Conservation (phyloP, 2,797 vertebrate species). For the Loriculus beryllinus region DNA sequence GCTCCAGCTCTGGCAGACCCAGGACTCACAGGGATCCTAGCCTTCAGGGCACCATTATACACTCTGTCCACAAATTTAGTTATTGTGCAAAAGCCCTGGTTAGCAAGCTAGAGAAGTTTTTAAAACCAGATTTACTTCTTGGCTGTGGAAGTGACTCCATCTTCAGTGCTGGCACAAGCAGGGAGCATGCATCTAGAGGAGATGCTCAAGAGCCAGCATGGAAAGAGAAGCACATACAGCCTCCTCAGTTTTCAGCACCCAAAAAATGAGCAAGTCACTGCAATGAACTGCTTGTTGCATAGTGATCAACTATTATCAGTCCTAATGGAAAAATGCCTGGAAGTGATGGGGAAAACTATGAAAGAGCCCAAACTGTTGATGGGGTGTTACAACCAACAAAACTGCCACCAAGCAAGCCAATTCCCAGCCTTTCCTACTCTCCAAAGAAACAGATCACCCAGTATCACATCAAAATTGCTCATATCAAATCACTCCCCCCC, state of each 20-base stretch:
- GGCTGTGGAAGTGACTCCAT: background rate
- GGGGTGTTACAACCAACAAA: constrained; percentile 11
- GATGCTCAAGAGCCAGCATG: background rate
- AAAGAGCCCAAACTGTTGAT: background rate
- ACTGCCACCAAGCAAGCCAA: background rate
- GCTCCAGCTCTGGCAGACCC: accelerated
- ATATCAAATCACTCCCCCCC: background rate
- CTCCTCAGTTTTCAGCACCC: background rate
- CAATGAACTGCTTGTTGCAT: background rate
- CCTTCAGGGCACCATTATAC: background rate
- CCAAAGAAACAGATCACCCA: background rate
- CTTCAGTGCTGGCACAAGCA: background rate
- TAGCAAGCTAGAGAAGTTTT: background rate
- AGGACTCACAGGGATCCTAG: background rate
- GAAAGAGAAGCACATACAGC: background rate
- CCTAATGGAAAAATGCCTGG: constrained; percentile 18
- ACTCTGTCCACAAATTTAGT: background rate
- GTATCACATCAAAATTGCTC: background rate
- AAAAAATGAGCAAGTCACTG: background rate
- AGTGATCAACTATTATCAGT: background rate
- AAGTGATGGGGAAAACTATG: background rate
- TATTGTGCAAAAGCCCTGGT: background rate
- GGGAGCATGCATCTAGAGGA: background rate
- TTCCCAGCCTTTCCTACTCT: background rate
- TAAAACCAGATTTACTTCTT: background rate